Percentiles rank a stretch among this genome's conserved stretches.
Evolutionary conservation across 1,140 invertebrate genomes (phyloP).

Genomic region (Phenacoccus solenopsis): DNA sequence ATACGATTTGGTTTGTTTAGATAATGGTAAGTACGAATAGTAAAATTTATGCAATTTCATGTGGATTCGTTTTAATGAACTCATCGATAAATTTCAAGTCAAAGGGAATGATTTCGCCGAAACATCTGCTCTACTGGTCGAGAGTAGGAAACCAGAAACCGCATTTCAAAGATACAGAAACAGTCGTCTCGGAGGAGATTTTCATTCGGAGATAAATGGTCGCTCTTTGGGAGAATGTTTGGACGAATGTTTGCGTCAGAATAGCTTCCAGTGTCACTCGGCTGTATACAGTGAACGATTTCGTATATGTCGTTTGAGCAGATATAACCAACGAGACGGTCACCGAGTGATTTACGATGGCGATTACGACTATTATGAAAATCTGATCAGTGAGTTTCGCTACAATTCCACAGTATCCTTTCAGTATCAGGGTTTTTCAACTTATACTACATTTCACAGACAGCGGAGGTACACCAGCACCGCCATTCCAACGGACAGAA

Average conservation of each 20-base stretch:
- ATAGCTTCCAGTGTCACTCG: constrained; percentile 73
- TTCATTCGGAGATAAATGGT: constrained; percentile 76
- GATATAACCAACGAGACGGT: constrained; percentile 73
- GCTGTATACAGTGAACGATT: constrained; percentile 75
- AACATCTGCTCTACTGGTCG: constrained; percentile 58
- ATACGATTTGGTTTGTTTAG: constrained; percentile 69
- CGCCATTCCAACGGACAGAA: neutral
- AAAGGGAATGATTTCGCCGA: constrained; percentile 60
- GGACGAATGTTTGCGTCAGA: constrained; percentile 73
- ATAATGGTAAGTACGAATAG: constrained; percentile 48
- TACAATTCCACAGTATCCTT: neutral
- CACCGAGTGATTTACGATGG: constrained; percentile 76
- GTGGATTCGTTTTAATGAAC: no score
- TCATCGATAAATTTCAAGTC: constrained; percentile 23
- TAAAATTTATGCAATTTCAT: neutral
- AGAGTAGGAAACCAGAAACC: constrained; percentile 61
- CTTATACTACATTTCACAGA: no score
- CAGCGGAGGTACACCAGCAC: neutral
- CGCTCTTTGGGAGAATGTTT: constrained; percentile 73
- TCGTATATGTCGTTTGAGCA: constrained; percentile 65
- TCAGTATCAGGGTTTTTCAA: neutral
- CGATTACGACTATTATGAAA: constrained; percentile 80
- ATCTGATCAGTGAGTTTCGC: constrained; percentile 28
- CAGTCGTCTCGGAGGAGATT: constrained; percentile 67
- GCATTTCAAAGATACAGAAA: constrained; percentile 78